Evolutionary conservation across 2,113 vertebrate species (phyloP), one percentile per base, ranked within the genome.

Genomic region (Apaloderma vittatum): DNA sequence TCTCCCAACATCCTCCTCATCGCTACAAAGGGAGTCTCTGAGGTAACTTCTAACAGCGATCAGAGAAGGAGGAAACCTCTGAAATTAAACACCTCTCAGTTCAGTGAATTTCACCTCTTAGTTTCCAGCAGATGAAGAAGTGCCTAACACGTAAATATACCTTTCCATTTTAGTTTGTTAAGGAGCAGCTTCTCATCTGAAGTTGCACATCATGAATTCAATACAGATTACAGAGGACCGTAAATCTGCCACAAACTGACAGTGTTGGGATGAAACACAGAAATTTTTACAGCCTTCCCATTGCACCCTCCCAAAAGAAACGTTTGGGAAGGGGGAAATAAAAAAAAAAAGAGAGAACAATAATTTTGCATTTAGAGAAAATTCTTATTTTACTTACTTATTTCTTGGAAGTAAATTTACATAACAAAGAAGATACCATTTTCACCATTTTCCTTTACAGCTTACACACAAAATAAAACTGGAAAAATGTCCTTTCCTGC

Each of bases 151-250:
- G 20, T 37, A 91, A 68, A 45, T 26, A 66, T 0, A 0, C 3
- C 34, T 62, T 63, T 59, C 51, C 29, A 3, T 57, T 90, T 65
- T 17, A 34, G 24, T 30, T 85, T 45, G 65, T 45, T 72, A 77
- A 55, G 21, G 24, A 61, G 49, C 46, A 68, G 16, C 8, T 80
- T 72, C 29, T 12, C 45, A 49, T 36, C 46, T 51, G 21, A 66
- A 55, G n/a, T 22, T 30, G 19, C 22, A 8, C 23, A 32, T 32
- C 17, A 36, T n/a, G 7, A 84, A 73, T 58, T 88, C 58, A 43
- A 12, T 34, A 48, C 48, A 52, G 43, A 59, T 40, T 43, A 78
- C 4, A 1, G 57, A 59, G 23, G 32, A 57, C 21, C 0, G 0
- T 20, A 32, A 65, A 3, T 32, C 40, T 34, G 76, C 8, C 14